Percentiles rank a stretch among this genome's conserved stretches.
phyloP scores from a whole-genome alignment of 2,113 vertebrate genomes.

The Tyrannus savana region DNA sequence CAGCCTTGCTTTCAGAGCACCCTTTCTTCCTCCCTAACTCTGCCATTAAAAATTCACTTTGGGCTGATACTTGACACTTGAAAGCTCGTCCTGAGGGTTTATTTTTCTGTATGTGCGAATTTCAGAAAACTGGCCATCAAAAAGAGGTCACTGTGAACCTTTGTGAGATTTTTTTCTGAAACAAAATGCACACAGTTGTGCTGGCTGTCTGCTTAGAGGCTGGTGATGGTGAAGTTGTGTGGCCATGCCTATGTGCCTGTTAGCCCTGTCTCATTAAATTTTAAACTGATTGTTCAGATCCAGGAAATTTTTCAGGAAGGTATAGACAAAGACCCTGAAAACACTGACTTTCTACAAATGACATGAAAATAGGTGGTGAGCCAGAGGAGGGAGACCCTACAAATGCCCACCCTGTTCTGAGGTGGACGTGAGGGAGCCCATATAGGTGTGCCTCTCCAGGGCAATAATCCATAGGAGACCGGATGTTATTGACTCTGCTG shows the following conservation, averaged over 20 bases:
- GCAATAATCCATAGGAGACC: not conserved
- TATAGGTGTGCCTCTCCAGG: not conserved
- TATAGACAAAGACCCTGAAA: not conserved
- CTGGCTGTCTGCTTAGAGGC: not conserved
- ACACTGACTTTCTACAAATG: not conserved
- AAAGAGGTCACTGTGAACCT: not conserved
- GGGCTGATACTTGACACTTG: not conserved
- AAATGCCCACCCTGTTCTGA: not conserved
- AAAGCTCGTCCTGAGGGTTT: not conserved
- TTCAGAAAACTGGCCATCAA: not conserved
- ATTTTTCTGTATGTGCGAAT: not conserved
- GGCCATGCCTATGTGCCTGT: rapidly evolving
- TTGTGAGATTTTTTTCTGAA: not conserved
- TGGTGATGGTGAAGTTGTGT: not conserved
- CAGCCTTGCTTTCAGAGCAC: not conserved
- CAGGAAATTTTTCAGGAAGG: not conserved
- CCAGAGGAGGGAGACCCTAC: not conserved
- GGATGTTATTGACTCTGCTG: not conserved
- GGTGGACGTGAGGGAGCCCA: not conserved
- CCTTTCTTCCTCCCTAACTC: not conserved
- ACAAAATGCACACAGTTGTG: rapidly evolving
- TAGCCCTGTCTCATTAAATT: not conserved
- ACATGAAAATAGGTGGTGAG: not conserved
- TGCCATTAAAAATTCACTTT: not conserved
- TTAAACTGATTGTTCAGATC: not conserved